A percentile compares a stretch with the other conserved stretches of the same genome.
These are phyloP conservation scores for Macrotis lagotis DNA, from an alignment of 2,113 vertebrate species.

Conservation along the genomic window DNA sequence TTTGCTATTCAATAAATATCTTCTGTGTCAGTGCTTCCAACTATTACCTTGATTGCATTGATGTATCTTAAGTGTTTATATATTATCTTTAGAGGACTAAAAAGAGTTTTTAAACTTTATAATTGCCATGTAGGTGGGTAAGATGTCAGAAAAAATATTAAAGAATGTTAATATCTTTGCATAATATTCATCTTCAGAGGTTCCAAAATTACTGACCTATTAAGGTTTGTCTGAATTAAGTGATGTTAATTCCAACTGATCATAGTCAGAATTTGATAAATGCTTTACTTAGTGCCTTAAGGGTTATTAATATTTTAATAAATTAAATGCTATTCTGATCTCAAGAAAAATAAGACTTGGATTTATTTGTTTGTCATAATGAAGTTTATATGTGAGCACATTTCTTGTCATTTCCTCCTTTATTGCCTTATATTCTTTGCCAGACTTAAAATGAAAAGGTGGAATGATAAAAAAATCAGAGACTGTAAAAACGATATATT, in stretches of 20 bases:
- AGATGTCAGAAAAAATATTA: neutral
- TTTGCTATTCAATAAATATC: neutral
- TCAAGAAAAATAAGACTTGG: conserved; percentile 26
- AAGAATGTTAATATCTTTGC: neutral
- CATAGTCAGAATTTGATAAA: conserved; percentile 13
- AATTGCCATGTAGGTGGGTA: neutral
- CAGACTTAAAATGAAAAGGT: conserved; percentile 17
- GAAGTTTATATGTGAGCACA: neutral
- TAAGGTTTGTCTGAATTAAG: conserved; percentile 25
- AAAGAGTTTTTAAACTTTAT: neutral
- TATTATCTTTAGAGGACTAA: conserved; percentile 2
- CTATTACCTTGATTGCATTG: conserved; percentile 5
- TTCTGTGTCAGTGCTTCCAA: neutral
- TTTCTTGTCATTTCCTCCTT: conserved; percentile 23
- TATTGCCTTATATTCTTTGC: conserved; percentile 16
- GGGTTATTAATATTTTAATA: neutral
- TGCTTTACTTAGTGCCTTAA: neutral
- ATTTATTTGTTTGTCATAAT: conserved; percentile 20
- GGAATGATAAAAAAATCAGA: neutral
- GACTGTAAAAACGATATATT: conserved; percentile 9
- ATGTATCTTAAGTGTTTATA: neutral
- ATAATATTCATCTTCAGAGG: conserved; percentile 31
- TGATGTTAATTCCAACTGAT: conserved; percentile 22
- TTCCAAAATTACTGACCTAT: neutral
- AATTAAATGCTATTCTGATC: neutral